These are phyloP conservation scores for Halesus radiatus DNA, from an alignment of 1,140 invertebrate species.

Conservation along the genomic window DNA sequence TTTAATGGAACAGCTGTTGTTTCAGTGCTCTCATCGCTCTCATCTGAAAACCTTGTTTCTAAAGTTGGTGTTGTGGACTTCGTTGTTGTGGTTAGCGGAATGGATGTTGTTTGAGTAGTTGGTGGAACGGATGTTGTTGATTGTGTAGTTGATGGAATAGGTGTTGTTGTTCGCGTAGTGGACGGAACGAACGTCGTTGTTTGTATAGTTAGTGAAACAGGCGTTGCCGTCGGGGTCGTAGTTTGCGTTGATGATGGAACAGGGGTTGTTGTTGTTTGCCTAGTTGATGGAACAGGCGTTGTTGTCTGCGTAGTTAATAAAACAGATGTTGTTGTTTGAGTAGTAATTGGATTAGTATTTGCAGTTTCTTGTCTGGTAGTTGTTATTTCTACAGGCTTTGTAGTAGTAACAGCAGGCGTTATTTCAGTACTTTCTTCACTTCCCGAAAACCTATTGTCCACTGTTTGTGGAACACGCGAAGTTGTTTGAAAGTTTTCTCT, in stretches of 20 bases:
- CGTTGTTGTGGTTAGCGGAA: slow-evolving; percentile 8
- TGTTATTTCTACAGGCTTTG: no score
- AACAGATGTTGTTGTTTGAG: no score
- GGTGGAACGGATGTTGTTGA: slow-evolving; percentile 7
- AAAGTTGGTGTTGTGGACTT: slow-evolving; percentile 10
- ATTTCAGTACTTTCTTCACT: no score
- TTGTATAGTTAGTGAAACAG: not conserved
- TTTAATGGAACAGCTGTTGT: slow-evolving; percentile 34
- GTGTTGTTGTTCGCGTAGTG: slow-evolving; percentile 13
- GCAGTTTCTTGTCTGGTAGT: no score
- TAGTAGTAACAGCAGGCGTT: no score
- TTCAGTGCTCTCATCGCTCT: not conserved
- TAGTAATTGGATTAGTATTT: no score
- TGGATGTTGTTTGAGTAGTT: not conserved
- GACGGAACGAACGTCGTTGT: slow-evolving; percentile 16
- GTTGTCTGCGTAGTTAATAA: no score
- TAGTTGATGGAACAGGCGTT: not conserved
- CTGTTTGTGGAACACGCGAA: not conserved
- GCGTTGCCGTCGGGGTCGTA: slow-evolving; percentile 50
- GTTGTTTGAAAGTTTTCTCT: slow-evolving; percentile 37
- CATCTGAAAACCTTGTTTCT: not conserved
- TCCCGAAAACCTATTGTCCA: no score
- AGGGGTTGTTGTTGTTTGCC: not conserved
- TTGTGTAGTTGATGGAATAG: not conserved
- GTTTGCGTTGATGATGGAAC: no score